Percentiles rank a stretch among this genome's conserved stretches.
Evolutionary conservation across 2,888 invertebrate genomes (phyloP).

Genomic region (Drosophila paramelanica): DNA sequence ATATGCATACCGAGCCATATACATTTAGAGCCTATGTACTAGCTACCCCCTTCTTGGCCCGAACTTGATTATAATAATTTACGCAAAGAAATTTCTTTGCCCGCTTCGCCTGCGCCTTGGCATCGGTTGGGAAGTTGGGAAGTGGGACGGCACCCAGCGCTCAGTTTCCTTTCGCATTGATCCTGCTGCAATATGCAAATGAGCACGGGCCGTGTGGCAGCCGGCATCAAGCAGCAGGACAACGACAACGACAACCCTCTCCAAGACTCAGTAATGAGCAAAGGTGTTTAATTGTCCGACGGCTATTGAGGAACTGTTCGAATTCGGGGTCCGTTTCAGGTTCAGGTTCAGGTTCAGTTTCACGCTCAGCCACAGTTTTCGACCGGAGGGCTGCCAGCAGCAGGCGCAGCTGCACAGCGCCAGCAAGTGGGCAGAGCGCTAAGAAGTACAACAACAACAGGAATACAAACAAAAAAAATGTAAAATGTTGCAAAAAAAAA

Average conservation of each 20-base stretch:
- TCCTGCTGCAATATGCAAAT: constrained; percentile 74
- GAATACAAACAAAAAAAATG: not conserved
- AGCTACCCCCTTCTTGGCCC: constrained; percentile 7
- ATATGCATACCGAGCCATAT: not conserved
- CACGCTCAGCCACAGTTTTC: constrained; percentile 4
- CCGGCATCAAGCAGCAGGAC: constrained; percentile 22
- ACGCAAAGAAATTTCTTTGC: constrained; percentile 30
- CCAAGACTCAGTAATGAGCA: constrained; percentile 63
- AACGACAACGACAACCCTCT: constrained; percentile 52
- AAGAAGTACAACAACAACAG: not conserved
- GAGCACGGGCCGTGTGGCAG: constrained; percentile 53
- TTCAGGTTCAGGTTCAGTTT: constrained; percentile 21
- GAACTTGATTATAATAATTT: constrained; percentile 73
- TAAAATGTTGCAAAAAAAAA: too few species aligned
- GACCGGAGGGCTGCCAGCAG: constrained; percentile 12
- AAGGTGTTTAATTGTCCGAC: constrained; percentile 75
- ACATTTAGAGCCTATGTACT: not conserved
- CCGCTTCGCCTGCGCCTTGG: constrained; percentile 37
- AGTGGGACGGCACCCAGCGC: constrained; percentile 58
- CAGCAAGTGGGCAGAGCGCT: constrained; percentile 25
- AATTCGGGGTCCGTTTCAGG: constrained; percentile 24
- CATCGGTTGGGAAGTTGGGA: constrained; percentile 22
- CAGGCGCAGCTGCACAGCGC: constrained; percentile 33
- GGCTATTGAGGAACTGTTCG: constrained; percentile 31
- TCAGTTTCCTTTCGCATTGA: constrained; percentile 37